These are phyloP conservation scores for Embidobia sp. DNA, from an alignment of 2,888 invertebrate species.

Conservation along the genomic window DNA sequence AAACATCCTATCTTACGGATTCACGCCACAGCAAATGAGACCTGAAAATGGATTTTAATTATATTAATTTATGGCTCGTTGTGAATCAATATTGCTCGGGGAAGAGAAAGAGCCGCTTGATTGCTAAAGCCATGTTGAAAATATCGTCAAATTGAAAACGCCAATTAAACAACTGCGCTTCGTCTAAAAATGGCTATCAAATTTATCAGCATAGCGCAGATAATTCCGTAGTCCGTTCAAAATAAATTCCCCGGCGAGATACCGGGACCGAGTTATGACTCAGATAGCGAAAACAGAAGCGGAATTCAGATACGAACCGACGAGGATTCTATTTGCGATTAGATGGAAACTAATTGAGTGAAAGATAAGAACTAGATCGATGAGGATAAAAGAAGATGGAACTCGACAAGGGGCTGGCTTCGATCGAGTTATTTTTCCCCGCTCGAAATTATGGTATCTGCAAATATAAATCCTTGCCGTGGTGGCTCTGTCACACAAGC, in stretches of 20 bases:
- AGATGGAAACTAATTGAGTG: conserved; percentile 28
- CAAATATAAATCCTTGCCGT: conserved; percentile 20
- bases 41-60: conserved; percentile 1
- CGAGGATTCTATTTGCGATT: conserved; percentile 15
- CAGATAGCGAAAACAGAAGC: conserved; percentile 4
- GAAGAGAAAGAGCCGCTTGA: too few species aligned
- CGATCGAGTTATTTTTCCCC: neutral
- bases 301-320: conserved; percentile 17
- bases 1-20: neutral
- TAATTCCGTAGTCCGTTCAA: neutral
- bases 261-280: conserved; percentile 12
- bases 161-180: neutral
- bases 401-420: neutral
- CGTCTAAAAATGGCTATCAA: neutral
- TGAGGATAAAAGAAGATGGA: conserved; percentile 8
- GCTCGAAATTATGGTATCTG: conserved; percentile 16
- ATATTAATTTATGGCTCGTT: neutral
- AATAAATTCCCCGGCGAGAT: neutral
- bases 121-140: neutral
- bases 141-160: neutral
- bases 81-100: neutral
- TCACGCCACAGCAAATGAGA: neutral
- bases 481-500: conserved; percentile 10
- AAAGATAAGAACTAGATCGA: conserved; percentile 25
- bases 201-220: neutral